Evolutionary conservation across 2,113 vertebrate genomes (phyloP).

Genomic region (Enhydra lutris): DNA sequence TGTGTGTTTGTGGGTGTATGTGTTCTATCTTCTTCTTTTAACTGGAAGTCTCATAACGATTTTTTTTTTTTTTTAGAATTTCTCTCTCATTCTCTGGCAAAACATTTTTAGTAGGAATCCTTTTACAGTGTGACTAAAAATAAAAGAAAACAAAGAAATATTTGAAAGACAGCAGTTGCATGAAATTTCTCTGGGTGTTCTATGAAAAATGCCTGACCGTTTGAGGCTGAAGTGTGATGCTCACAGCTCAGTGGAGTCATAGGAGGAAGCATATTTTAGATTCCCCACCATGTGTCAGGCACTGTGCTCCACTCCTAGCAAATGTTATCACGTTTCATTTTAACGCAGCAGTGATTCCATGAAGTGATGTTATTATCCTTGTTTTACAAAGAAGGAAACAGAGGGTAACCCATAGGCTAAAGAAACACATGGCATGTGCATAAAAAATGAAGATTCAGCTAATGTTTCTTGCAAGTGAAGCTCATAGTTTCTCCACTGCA

Average conservation of each 20-base stretch:
- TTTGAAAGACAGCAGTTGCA: background rate
- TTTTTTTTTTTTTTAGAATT: background rate
- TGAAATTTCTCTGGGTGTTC: background rate
- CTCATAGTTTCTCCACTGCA: background rate
- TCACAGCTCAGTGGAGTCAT: background rate
- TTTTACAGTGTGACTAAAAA: background rate
- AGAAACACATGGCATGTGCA: background rate
- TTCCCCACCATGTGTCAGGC: background rate
- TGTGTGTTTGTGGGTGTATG: accelerated
- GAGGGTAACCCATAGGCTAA: background rate
- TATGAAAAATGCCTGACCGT: background rate
- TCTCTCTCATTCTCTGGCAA: background rate
- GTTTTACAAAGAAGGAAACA: background rate
- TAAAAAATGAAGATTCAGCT: background rate
- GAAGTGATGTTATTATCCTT: background rate
- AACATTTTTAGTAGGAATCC: background rate
- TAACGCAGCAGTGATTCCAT: background rate
- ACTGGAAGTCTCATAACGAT: background rate
- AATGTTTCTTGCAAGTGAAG: background rate
- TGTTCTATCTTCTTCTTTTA: background rate
- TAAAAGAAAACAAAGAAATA: background rate
- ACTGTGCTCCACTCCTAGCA: background rate
- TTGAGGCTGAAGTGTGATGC: background rate
- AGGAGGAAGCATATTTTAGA: background rate
- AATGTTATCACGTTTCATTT: background rate